phyloP scores from a whole-genome alignment of 2,888 invertebrate genomes.

The Brachycybe producta region DNA sequence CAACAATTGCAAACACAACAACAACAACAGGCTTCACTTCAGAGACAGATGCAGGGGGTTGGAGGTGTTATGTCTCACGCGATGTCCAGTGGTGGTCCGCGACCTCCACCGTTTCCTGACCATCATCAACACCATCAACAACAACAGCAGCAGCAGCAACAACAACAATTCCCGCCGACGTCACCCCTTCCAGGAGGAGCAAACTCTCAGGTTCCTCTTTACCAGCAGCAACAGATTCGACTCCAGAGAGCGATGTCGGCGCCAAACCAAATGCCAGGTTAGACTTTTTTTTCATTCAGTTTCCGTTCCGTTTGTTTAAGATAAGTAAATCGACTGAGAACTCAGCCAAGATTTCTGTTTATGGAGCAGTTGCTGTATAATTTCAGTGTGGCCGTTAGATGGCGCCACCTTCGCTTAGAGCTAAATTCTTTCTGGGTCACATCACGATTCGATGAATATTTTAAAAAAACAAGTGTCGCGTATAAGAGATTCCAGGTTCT shows the following conservation, averaged over 20 bases:
- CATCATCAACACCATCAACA: too few species aligned
- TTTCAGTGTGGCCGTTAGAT: too few species aligned
- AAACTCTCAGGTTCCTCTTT: slow-evolving; percentile 24
- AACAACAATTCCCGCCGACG: slow-evolving; percentile 8
- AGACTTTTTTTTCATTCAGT: background rate
- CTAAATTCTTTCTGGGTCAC: too few species aligned
- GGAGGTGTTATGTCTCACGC: slow-evolving; percentile 32
- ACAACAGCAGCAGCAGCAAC: slow-evolving; percentile 16
- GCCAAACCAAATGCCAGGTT: slow-evolving; percentile 22
- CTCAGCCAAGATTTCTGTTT: too few species aligned
- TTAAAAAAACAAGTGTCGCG: too few species aligned
- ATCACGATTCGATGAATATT: too few species aligned
- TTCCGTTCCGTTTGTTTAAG: too few species aligned
- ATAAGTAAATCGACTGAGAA: too few species aligned
- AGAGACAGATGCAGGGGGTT: slow-evolving; percentile 18
- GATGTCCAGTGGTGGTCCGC: slow-evolving; percentile 41
- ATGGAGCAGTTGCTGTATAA: too few species aligned
- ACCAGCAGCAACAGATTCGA: slow-evolving; percentile 40
- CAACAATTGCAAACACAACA: slow-evolving; percentile 20
- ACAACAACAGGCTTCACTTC: slow-evolving; percentile 21
- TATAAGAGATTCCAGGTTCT: too few species aligned
- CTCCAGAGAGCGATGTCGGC: slow-evolving; percentile 47
- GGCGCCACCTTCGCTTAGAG: too few species aligned
- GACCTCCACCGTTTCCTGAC: slow-evolving; percentile 43
- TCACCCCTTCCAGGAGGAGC: slow-evolving; percentile 14